Evolutionary conservation across 2,888 invertebrate species (phyloP), one percentile per base, ranked within the genome.

Genomic region (Cacoxenus indagator): DNA sequence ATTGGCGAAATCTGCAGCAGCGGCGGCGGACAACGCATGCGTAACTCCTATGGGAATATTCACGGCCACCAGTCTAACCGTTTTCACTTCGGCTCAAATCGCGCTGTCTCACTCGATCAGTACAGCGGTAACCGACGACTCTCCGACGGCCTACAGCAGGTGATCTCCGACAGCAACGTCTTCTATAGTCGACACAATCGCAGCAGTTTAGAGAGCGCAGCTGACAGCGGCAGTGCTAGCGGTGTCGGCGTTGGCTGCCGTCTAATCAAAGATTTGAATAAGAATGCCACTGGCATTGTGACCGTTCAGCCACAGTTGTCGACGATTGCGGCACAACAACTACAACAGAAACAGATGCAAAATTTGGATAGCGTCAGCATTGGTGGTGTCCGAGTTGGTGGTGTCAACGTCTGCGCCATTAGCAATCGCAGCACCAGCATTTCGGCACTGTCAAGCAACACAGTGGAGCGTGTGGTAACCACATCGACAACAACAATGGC

Each of bases 1-100:
- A 87, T 88, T 17, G 87, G 88, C 6, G 88, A 88, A 71, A 85
- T 88, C 81, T 88, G 87, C 81, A 88, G 88, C 77, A 85, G 86
- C 67, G 87, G 87, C 14, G 85, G 87, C 4, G 87, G 87, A 0
- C 87, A 87, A 67, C 83, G 88, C 62, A 87, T 87, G 68, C 87
- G 88, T 64, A 87, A 86, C 75, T 88, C 88, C 5, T 88, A 88
- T 70, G 88, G 88, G 75, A 88, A 88, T 73, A 88, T 88, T 57
- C 88, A 88, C 67, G 87, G 87, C 71, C 86, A 88, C 67, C 87
- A 88, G 71, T 73, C 81, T 69, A 87, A 86, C 75, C 88, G 88
- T 70, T 84, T 85, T 70, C 87, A 88, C 74, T 88, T 88, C 67
- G 85, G 88, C 78, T 87, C 87, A 70, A 88, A 88, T 76, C 86